phyloP scores from a whole-genome alignment of 1,140 invertebrate species.

The Cyrtorhinus lividipennis region DNA sequence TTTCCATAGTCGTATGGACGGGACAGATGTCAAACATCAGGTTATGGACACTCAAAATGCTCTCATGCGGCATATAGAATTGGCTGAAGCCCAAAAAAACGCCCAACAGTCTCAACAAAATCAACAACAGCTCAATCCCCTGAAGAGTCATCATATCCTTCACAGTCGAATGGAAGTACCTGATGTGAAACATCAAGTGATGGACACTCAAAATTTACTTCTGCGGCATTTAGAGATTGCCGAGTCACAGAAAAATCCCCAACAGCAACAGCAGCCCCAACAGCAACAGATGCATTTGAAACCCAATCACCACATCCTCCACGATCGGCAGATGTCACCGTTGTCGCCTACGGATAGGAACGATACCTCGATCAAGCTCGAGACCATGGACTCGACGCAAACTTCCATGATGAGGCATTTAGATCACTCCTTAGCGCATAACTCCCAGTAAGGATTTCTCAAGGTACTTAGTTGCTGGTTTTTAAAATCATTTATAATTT shows the following conservation, averaged over 20 bases:
- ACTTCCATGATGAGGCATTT: constrained; percentile 5
- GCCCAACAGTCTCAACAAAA: background rate
- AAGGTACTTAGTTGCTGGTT: too few species aligned
- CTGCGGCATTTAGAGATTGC: constrained; percentile 5
- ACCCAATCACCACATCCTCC: background rate
- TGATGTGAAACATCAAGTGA: background rate
- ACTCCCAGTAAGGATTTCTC: background rate
- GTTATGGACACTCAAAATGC: background rate
- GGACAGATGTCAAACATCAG: background rate
- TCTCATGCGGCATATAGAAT: constrained; percentile 5
- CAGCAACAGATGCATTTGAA: background rate
- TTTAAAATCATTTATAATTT: too few species aligned
- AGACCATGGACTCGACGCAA: background rate
- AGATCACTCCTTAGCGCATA: background rate
- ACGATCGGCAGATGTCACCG: background rate
- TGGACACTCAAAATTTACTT: background rate
- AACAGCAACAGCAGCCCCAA: background rate
- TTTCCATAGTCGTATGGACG: constrained; percentile 18
- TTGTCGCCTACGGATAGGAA: background rate
- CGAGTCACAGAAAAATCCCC: background rate
- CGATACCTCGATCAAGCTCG: background rate
- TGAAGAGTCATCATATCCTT: constrained; percentile 27
- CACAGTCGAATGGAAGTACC: constrained; percentile 1
- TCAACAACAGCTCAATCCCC: constrained; percentile 1
- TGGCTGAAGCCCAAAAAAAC: background rate